Conservation (phyloP, 1,140 invertebrate genomes). For the Battus philenor region DNA sequence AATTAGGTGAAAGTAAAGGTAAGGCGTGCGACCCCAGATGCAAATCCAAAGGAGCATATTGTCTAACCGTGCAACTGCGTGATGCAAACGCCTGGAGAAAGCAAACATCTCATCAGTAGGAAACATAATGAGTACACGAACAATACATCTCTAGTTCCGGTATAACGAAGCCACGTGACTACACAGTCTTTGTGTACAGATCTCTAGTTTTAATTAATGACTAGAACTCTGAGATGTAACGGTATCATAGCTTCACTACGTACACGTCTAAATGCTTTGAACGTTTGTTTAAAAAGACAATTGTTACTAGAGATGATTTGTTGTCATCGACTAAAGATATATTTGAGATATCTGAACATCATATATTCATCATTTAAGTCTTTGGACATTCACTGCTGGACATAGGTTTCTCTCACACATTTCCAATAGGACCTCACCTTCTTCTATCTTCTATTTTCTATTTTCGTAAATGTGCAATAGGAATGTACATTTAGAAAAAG, state of each 20-base stretch:
- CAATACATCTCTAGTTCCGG: conserved; percentile 30
- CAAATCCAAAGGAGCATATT: conserved; percentile 34
- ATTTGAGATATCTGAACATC: too few relatives aligned
- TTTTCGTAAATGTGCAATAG: too few relatives aligned
- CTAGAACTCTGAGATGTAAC: conserved; percentile 5
- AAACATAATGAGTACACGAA: conserved; percentile 25
- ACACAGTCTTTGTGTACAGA: conserved; percentile 25
- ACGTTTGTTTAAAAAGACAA: too few relatives aligned
- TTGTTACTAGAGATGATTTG: too few relatives aligned
- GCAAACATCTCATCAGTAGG: conserved; percentile 34
- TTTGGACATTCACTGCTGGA: too few relatives aligned
- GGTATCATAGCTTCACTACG: background rate
- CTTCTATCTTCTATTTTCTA: too few relatives aligned
- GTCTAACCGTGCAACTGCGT: conserved; percentile 33
- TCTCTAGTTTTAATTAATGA: conserved; percentile 30
- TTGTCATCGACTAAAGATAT: too few relatives aligned
- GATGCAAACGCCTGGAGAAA: conserved; percentile 35
- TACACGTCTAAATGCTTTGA: too few relatives aligned
- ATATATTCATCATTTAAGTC: too few relatives aligned
- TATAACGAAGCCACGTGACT: conserved; percentile 21
- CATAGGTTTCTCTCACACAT: too few relatives aligned
- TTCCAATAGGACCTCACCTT: too few relatives aligned
- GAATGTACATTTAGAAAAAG: too few relatives aligned
- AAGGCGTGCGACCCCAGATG: conserved; percentile 23
- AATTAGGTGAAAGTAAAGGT: conserved; percentile 18